Evolutionary conservation across 2,888 invertebrate genomes (phyloP), one percentile per base, ranked within the genome.

Genomic region (Macrosoma leucophasiata): DNA sequence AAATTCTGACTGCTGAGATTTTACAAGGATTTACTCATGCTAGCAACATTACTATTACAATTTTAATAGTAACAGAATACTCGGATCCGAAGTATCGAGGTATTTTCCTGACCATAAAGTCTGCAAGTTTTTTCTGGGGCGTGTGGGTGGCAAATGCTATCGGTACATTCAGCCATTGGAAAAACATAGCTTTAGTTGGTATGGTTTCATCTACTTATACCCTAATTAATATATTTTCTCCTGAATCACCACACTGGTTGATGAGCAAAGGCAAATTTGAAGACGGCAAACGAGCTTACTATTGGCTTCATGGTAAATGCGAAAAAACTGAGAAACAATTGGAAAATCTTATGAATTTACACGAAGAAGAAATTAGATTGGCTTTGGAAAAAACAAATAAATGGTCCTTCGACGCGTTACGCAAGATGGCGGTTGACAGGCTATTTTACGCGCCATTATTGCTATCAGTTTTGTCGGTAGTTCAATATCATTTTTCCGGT

Each of bases 211-310:
- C 52, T 21, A 22, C 33, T 8, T 61, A 48, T 26, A 52, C 60
- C 8, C 29, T 62, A 1, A 2, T 14, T 1, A 30, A 22, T 4
- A 13, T 57, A 4, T 49, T 52, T 8, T 58, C 61, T 59, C 65
- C 65, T 1, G 66, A 66, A 35, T 66, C 67, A 2, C 70, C 67
- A 0, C 57, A 60, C 18, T 71, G 70, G 69, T 46, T 70, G 4
- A 69, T 67, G 5, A 58, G 63, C 41, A 62, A 58, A 31, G 62
- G 63, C 9, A 53, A 58, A 18, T 67, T 58, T 12, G 58, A 63
- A 0, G 64, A 65, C 36, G 62, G 69, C 33, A 58, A 55, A 2
- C 36, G 36, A 6, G 50, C 64, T 0, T 65, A 62, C 28, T 51
- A 50, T 21, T 62, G 64, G 62, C 37, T 71, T 2, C 64, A 68